Conservation (phyloP, 2,888 invertebrate species). For the Drosophila antonietae region DNA sequence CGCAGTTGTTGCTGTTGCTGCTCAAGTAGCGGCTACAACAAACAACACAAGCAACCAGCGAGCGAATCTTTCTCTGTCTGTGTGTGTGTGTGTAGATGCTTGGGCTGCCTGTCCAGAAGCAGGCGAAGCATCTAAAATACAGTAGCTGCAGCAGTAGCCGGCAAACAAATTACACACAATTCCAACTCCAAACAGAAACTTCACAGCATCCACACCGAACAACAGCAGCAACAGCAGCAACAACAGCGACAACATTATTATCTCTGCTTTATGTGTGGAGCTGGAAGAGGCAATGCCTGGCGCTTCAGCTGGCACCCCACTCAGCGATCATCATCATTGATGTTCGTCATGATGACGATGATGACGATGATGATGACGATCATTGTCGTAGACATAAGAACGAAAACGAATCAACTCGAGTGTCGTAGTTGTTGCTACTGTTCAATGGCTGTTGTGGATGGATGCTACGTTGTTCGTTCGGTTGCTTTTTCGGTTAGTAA, state of each 20-base stretch:
- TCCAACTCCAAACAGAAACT: slow-evolving; percentile 80
- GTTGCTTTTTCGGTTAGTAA: slow-evolving; percentile 84
- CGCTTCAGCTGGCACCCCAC: slow-evolving; percentile 75
- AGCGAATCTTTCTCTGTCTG: not conserved
- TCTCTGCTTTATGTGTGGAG: slow-evolving; percentile 68
- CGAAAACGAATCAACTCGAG: slow-evolving; percentile 75
- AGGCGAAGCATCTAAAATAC: slow-evolving; percentile 60
- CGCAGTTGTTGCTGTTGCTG: slow-evolving; percentile 21
- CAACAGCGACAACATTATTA: slow-evolving; percentile 74
- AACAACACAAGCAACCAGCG: slow-evolving; percentile 49
- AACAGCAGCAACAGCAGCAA: slow-evolving; percentile 36
- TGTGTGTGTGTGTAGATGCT: slow-evolving; percentile 65
- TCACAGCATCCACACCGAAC: slow-evolving; percentile 66
- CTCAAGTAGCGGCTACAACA: slow-evolving; percentile 73
- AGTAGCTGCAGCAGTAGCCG: slow-evolving; percentile 78
- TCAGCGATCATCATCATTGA: slow-evolving; percentile 47
- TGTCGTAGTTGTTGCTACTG: slow-evolving; percentile 67
- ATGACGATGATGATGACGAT: slow-evolving; percentile 22
- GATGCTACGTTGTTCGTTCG: slow-evolving; percentile 47
- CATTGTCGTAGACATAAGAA: slow-evolving; percentile 67
- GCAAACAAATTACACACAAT: slow-evolving; percentile 80
- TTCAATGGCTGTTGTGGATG: slow-evolving; percentile 63
- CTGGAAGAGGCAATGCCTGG: slow-evolving; percentile 61
- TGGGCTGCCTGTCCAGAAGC: slow-evolving; percentile 33
- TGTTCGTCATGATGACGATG: slow-evolving; percentile 14